phyloP scores from a whole-genome alignment of 1,140 invertebrate genomes.

The Meteorus sp. region DNA sequence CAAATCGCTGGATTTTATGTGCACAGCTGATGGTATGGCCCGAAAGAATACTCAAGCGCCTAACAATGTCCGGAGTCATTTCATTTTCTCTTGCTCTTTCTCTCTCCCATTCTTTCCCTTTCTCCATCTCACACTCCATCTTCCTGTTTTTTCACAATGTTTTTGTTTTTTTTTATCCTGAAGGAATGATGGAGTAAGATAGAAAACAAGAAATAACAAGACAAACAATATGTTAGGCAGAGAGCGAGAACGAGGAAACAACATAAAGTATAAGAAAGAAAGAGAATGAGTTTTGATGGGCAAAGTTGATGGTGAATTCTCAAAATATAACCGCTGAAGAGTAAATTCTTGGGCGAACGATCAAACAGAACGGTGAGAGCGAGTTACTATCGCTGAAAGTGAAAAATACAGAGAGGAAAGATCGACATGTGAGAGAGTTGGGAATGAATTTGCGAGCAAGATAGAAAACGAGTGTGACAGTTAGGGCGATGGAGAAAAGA shows the following conservation, averaged over 20 bases:
- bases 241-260: neutral
- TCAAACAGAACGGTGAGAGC: neutral
- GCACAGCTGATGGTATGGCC: constrained; percentile 55
- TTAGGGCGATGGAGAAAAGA: too few relatives aligned
- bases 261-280: neutral
- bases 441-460: neutral
- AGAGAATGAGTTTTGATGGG: neutral
- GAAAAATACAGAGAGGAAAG: neutral
- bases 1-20: constrained; percentile 36
- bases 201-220: neutral
- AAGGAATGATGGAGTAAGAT: constrained; percentile 1
- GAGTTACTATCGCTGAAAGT: neutral
- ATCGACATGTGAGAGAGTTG: too few relatives aligned
- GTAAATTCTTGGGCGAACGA: neutral
- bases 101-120: neutral
- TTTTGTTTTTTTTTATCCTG: constrained; percentile 8
- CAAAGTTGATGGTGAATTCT: neutral
- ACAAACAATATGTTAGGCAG: too few relatives aligned
- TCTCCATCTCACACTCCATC: neutral
- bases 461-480: neutral
- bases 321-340: neutral
- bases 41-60: constrained; percentile 37
- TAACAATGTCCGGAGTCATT: constrained; percentile 4
- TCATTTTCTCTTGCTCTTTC: neutral
- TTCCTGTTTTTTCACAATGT: neutral